Evolutionary conservation across 2,888 invertebrate genomes (phyloP), one percentile per base, ranked within the genome.

Genomic region (Dasypolia templi): DNA sequence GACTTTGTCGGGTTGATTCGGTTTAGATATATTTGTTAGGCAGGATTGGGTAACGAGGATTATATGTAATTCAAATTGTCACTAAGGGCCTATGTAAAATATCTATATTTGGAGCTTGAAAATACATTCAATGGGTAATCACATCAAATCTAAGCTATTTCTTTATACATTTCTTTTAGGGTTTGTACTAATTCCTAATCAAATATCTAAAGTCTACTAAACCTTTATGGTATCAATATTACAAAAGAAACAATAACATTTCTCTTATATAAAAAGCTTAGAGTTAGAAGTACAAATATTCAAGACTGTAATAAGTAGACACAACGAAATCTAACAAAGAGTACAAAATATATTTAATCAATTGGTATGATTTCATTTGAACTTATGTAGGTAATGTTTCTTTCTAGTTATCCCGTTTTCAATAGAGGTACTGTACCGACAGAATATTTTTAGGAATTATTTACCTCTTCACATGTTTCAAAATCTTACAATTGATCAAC

Each of bases 1-100:
- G 84, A 84, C 77, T 83, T 86, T 65, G 85, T 87, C 82, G 86
- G 84, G 82, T 84, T 89, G 90, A 90, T 90, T 82, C 79, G 82
- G 85, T 82, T 86, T 85, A 85, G 86, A 87, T 89, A 88, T 89
- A 89, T 89, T 89, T 89, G 86, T 87, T 87, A 79, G 78, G 74
- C 69, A 72, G 71, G 81, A 79, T 81, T 79, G 79, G 81, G 73
- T 84, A 85, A 74, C 78, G 44, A 63, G 81, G 66, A 46, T 69
- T 72, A 51, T 66, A 66, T 75, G 58, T 82, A 55, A 62, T 59
- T 22, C 12, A 22, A 70, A 39, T 17, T 72, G 49, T 72, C 72
- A 26, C 39, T 64, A 79, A 61, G 32, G 32, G 22, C 11, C 6
- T 79, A 26, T 58, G 22, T 63, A 44, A 17, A 72, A 64, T 55